Conservation (phyloP, 2,888 invertebrate genomes). For the Drosophila rellima region DNA sequence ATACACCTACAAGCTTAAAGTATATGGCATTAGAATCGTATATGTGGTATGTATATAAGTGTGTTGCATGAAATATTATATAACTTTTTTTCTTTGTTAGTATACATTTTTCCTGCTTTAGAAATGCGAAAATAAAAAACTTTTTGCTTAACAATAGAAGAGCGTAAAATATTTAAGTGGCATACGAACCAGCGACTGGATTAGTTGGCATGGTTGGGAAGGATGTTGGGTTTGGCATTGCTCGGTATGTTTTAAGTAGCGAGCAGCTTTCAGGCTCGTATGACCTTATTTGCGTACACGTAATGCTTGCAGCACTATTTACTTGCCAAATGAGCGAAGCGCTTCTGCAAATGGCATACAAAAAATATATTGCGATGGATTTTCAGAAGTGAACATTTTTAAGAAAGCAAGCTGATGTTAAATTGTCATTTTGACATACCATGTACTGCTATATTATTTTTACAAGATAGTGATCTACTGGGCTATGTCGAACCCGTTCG, state of each 20-base stretch:
- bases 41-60: conserved; percentile 17
- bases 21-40: conserved; percentile 8
- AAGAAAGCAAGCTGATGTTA: neutral
- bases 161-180: conserved; percentile 74
- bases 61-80: conserved; percentile 25
- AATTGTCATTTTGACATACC: neutral
- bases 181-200: conserved; percentile 26
- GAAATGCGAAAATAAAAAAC: conserved; percentile 43
- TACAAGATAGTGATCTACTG: neutral
- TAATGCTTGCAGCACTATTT: conserved; percentile 52
- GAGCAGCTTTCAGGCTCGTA: conserved; percentile 18
- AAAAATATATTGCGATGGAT: conserved; percentile 29
- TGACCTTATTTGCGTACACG: conserved; percentile 72
- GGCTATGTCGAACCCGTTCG: no score
- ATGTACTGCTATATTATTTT: neutral
- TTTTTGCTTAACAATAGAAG: conserved; percentile 67
- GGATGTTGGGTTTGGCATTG: conserved; percentile 16
- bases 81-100: conserved; percentile 27
- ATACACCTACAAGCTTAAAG: neutral
- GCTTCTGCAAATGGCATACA: conserved; percentile 50
- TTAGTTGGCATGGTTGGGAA: conserved; percentile 10
- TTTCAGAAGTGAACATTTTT: neutral
- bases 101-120: conserved; percentile 51
- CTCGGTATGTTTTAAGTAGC: neutral
- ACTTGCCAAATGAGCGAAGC: conserved; percentile 56